A percentile compares a stretch with the other conserved stretches of the same genome.
These are phyloP conservation scores for Microcaecilia unicolor DNA, from an alignment of 2,797 vertebrate genomes.

Conservation along the genomic window DNA sequence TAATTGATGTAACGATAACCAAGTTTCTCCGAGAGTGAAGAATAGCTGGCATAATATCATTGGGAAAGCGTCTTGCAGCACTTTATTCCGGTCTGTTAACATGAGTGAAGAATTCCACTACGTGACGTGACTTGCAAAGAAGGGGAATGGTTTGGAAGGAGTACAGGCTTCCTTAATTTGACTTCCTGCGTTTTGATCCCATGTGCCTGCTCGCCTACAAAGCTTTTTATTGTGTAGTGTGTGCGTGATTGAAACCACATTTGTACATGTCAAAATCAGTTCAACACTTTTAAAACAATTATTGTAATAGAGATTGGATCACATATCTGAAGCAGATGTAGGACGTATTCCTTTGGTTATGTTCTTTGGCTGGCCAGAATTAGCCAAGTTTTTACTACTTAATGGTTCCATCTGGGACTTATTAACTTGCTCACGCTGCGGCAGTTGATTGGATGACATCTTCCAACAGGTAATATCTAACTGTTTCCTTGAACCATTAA, in stretches of 20 bases:
- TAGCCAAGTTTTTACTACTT: constrained; percentile 49
- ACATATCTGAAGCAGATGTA: constrained; percentile 54
- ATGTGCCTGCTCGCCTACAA: constrained; percentile 35
- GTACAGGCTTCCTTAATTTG: neutral
- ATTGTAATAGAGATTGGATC: constrained; percentile 54
- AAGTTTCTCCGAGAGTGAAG: too few species aligned
- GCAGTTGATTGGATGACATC: neutral
- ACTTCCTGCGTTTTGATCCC: constrained; percentile 24
- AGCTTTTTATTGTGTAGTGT: constrained; percentile 32
- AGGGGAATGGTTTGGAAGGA: neutral
- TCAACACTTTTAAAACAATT: constrained; percentile 55
- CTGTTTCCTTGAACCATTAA: constrained; percentile 19
- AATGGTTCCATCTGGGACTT: constrained; percentile 49
- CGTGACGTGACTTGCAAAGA: too few species aligned
- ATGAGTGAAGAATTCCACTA: too few species aligned
- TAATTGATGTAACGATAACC: too few species aligned
- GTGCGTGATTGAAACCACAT: constrained; percentile 57
- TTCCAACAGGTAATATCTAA: too few species aligned
- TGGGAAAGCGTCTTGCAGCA: too few species aligned
- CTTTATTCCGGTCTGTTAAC: too few species aligned
- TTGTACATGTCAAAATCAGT: constrained; percentile 57
- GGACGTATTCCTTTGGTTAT: constrained; percentile 51
- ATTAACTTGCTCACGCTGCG: constrained; percentile 43
- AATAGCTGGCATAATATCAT: too few species aligned
- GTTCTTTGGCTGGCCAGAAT: constrained; percentile 40